phyloP scores from a whole-genome alignment of 2,113 vertebrate species.

The Pseudonaja textilis region DNA sequence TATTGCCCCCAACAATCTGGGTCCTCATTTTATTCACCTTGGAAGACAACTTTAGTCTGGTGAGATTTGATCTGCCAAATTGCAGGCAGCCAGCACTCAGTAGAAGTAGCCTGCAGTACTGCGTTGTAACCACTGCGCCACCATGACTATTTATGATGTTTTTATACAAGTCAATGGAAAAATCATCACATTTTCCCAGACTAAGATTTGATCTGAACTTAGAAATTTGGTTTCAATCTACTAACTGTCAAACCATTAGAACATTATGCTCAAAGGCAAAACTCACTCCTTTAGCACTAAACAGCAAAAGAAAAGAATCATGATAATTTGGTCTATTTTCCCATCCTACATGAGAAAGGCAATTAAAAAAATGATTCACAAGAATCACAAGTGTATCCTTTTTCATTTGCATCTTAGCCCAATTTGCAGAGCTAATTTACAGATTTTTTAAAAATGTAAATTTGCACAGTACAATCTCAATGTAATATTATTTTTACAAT shows the following conservation, averaged over 20 bases:
- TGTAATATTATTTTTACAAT: neutral
- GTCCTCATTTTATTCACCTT: no score
- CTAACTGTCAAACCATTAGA: neutral
- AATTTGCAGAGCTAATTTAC: neutral
- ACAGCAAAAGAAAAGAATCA: neutral
- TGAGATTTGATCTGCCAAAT: no score
- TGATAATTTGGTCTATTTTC: neutral
- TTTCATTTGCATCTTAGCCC: neutral
- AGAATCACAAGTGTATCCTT: neutral
- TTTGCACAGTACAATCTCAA: neutral
- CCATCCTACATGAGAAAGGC: neutral
- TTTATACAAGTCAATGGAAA: neutral
- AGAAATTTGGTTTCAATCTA: neutral
- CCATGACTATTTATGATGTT: neutral
- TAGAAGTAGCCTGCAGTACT: no score
- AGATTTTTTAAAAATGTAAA: neutral
- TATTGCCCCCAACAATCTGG: no score
- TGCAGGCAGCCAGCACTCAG: no score
- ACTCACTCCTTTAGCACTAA: neutral
- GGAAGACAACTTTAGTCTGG: no score
- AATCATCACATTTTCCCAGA: neutral
- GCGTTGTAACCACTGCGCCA: no score
- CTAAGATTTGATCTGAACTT: neutral
- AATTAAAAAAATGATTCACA: neutral
- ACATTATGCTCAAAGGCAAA: neutral